phyloP scores from a whole-genome alignment of 2,797 vertebrate species.

The Gobionotothen gibberifrons region DNA sequence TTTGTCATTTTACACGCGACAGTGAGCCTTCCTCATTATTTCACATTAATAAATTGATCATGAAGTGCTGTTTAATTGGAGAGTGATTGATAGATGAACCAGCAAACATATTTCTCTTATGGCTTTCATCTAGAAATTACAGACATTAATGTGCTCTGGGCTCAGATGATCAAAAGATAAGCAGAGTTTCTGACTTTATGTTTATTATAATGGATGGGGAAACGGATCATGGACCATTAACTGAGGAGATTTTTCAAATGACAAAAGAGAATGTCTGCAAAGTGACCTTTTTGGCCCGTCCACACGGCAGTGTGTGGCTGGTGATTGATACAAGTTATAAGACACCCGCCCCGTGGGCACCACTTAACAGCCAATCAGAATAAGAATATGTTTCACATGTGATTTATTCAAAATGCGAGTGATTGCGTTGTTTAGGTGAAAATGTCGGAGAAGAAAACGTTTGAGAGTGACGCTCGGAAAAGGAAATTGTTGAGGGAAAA shows the following conservation, averaged over 20 bases:
- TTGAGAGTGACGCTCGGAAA: too few species aligned
- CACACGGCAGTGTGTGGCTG: too few species aligned
- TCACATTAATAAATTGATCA: constrained; percentile 67
- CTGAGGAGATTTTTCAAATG: constrained; percentile 14
- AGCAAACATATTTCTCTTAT: constrained; percentile 35
- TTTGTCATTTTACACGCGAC: constrained; percentile 77
- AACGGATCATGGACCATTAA: constrained; percentile 11
- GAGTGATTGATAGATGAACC: constrained; percentile 62
- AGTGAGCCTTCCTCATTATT: constrained; percentile 65
- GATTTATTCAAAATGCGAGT: too few species aligned
- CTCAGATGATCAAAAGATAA: constrained; percentile 31
- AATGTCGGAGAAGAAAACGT: too few species aligned
- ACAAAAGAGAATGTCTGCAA: not conserved
- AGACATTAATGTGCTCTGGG: constrained; percentile 1
- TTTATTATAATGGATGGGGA: constrained; percentile 22
- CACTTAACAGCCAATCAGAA: too few species aligned
- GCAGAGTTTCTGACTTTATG: not conserved
- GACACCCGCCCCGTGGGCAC: too few species aligned
- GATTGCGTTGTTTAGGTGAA: too few species aligned
- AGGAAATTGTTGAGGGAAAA: too few species aligned
- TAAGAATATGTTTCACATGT: too few species aligned
- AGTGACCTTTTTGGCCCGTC: not conserved
- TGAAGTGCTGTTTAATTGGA: constrained; percentile 67
- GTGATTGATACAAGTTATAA: too few species aligned
- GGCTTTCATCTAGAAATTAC: constrained; percentile 11